phyloP scores from a whole-genome alignment of 2,888 invertebrate genomes.

The Orthosia gothica region DNA sequence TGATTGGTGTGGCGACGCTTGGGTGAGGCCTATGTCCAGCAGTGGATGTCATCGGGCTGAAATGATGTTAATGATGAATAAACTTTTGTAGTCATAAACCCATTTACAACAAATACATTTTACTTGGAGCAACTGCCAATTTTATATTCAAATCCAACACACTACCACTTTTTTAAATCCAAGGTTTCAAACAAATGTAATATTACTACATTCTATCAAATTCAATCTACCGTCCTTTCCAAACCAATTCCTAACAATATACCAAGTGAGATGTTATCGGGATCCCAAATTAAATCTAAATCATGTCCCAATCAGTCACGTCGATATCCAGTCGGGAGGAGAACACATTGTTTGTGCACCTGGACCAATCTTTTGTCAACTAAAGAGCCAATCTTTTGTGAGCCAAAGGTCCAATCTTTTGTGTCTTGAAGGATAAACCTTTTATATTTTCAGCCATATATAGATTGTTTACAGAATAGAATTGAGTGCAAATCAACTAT shows the following conservation, averaged over 20 bases:
- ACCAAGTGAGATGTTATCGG: too few species aligned
- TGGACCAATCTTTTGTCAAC: slow-evolving; percentile 27
- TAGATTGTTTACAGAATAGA: slow-evolving; percentile 21
- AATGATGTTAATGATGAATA: too few species aligned
- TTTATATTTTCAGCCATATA: slow-evolving; percentile 28
- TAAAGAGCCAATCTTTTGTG: slow-evolving; percentile 25
- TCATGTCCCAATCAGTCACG: slow-evolving; percentile 33
- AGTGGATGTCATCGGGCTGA: too few species aligned
- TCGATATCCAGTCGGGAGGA: background rate
- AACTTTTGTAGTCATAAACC: too few species aligned
- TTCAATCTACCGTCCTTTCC: background rate
- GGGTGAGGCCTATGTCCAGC: too few species aligned
- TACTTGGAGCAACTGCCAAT: too few species aligned
- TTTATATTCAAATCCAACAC: too few species aligned
- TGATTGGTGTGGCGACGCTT: too few species aligned
- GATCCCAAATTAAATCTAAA: too few species aligned
- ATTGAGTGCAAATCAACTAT: slow-evolving; percentile 35
- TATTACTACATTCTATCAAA: background rate
- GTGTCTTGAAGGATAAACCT: slow-evolving; percentile 6
- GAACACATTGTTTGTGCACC: slow-evolving; percentile 32
- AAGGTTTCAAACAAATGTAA: background rate
- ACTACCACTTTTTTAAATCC: background rate
- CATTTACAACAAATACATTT: too few species aligned
- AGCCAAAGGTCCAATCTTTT: slow-evolving; percentile 27
- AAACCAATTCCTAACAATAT: background rate